A percentile compares a stretch with the other conserved stretches of the same genome.
Evolutionary conservation across 2,888 invertebrate genomes (phyloP).

Genomic region (Meiosimyza decipiens): DNA sequence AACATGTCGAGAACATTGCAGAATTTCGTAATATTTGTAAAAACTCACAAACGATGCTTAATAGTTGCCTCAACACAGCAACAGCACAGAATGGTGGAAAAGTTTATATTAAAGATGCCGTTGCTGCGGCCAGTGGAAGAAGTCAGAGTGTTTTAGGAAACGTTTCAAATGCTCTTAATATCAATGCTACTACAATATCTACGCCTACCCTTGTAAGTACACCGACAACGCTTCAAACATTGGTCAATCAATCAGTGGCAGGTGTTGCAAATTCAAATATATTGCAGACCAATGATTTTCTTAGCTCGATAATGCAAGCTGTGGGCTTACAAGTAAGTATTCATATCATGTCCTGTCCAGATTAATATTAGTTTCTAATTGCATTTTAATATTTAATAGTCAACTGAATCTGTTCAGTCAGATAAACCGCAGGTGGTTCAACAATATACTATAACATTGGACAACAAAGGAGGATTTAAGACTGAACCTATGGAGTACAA

Average conservation of each 20-base stretch:
- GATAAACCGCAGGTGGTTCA: slow-evolving; percentile 54
- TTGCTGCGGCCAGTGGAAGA: slow-evolving; percentile 53
- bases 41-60: slow-evolving; percentile 75
- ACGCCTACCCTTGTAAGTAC: slow-evolving; percentile 24
- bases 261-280: slow-evolving; percentile 37
- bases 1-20: slow-evolving; percentile 72
- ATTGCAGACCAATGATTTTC: slow-evolving; percentile 57
- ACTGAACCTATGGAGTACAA: slow-evolving; percentile 59
- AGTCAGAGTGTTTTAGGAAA: slow-evolving; percentile 52
- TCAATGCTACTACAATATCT: slow-evolving; percentile 6
- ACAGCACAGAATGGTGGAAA: slow-evolving; percentile 72
- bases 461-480: slow-evolving; percentile 54
- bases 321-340: slow-evolving; percentile 62
- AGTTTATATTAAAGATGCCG: slow-evolving; percentile 72
- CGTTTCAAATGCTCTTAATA: slow-evolving; percentile 29
- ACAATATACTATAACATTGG: slow-evolving; percentile 66
- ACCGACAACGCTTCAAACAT: slow-evolving; percentile 26
- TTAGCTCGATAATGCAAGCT: slow-evolving; percentile 65
- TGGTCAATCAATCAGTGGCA: slow-evolving; percentile 35
- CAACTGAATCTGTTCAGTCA: slow-evolving; percentile 16
- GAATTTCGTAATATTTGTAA: slow-evolving; percentile 75
- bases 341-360: background rate
- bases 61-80: slow-evolving; percentile 74
- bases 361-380: background rate
- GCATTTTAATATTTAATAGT: too few species aligned